phyloP scores from a whole-genome alignment of 1,140 invertebrate genomes.

The Meloidogyne exigua region DNA sequence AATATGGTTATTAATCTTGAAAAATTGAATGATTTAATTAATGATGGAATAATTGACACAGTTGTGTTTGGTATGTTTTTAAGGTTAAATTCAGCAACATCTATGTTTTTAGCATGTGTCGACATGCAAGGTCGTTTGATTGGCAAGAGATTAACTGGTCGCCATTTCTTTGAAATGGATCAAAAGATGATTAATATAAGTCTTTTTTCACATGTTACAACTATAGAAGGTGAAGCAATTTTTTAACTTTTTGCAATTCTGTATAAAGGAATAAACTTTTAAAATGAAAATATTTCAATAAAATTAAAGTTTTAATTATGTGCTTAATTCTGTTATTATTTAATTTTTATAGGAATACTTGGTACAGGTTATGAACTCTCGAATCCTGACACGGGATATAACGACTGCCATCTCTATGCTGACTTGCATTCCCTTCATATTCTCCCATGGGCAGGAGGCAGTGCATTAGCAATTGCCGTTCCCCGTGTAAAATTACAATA shows the following conservation, averaged over 20 bases:
- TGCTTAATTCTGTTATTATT: too few relatives aligned
- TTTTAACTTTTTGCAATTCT: background rate
- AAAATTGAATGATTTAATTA: conserved; percentile 1
- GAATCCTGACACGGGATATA: background rate
- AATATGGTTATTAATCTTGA: conserved; percentile 12
- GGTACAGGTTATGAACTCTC: conserved; percentile 11
- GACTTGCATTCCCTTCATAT: conserved; percentile 11
- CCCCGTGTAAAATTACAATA: background rate
- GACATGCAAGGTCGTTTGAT: conserved; percentile 21
- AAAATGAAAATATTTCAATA: too few relatives aligned
- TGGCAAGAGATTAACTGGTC: conserved; percentile 3
- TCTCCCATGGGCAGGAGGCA: conserved; percentile 13
- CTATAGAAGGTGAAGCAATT: conserved; percentile 13
- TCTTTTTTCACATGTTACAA: background rate
- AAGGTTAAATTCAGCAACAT: background rate
- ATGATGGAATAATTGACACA: conserved; percentile 17
- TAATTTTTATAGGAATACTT: background rate
- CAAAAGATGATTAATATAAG: conserved; percentile 15
- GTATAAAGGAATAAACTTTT: too few relatives aligned
- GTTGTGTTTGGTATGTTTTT: conserved; percentile 16
- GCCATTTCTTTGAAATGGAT: conserved; percentile 10
- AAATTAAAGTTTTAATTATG: too few relatives aligned
- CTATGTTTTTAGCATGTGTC: background rate
- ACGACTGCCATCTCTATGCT: background rate
- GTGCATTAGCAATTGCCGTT: conserved; percentile 1